Conservation (phyloP, 2,888 invertebrate species). For the Phengaris alcon region DNA sequence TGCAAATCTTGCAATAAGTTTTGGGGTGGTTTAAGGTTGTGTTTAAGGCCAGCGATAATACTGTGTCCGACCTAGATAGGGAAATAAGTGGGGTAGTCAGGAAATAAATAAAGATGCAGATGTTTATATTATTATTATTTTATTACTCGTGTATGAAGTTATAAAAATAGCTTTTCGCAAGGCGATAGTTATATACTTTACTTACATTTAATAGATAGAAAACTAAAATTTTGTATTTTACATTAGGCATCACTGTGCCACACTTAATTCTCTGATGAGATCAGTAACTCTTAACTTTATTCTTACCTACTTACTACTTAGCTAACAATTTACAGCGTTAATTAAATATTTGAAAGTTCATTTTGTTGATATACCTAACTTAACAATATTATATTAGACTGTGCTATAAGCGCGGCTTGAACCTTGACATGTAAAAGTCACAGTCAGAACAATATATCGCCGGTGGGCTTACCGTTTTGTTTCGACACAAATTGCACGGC, state of each 20-base stretch:
- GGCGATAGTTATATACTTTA: constrained; percentile 17
- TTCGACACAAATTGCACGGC: constrained; percentile 92
- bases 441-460: constrained; percentile 93
- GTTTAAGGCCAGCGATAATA: too few relatives aligned
- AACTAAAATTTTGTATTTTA: constrained; percentile 26
- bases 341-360: constrained; percentile 27
- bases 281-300: constrained; percentile 50
- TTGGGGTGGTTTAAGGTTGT: too few relatives aligned
- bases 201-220: constrained; percentile 25
- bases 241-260: constrained; percentile 8
- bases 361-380: constrained; percentile 23
- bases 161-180: constrained; percentile 24
- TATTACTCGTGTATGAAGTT: constrained; percentile 29
- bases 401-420: constrained; percentile 82
- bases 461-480: constrained; percentile 88
- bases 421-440: constrained; percentile 94
- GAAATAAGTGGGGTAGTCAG: neutral
- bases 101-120: constrained; percentile 19
- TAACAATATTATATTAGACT: constrained; percentile 24
- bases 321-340: constrained; percentile 23
- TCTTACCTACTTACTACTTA: constrained; percentile 3
- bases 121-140: constrained; percentile 23
- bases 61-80: neutral
- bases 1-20: too few relatives aligned
- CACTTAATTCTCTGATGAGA: constrained; percentile 58